A percentile compares a stretch with the other conserved stretches of the same genome.
These are phyloP conservation scores for Chaetodon trifasciatus DNA, from an alignment of 2,797 vertebrate genomes.

Conservation along the genomic window DNA sequence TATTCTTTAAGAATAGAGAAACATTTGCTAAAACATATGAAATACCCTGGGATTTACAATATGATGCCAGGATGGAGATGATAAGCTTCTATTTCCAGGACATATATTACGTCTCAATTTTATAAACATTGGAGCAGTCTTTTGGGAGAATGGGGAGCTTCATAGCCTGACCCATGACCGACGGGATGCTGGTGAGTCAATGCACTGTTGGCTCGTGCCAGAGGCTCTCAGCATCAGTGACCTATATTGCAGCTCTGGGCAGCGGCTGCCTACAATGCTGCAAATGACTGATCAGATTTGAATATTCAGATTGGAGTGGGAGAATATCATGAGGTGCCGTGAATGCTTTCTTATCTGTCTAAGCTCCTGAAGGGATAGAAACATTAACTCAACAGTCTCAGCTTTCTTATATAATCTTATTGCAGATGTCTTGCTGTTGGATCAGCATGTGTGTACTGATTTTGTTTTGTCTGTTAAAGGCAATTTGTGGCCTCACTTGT, in stretches of 20 bases:
- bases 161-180: constrained; percentile 60
- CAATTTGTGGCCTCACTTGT: constrained; percentile 24
- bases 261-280: constrained; percentile 37
- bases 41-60: constrained; percentile 40
- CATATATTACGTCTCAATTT: constrained; percentile 34
- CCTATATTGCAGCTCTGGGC: constrained; percentile 58
- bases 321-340: constrained; percentile 2
- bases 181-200: constrained; percentile 62
- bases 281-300: constrained; percentile 40
- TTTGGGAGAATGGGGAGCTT: constrained; percentile 38
- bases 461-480: constrained; percentile 9
- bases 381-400: not conserved
- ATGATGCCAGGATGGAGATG: constrained; percentile 35
- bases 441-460: not conserved
- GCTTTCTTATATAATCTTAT: not conserved
- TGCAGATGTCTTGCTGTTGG: not conserved
- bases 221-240: constrained; percentile 58
- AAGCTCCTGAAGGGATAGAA: not conserved
- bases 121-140: constrained; percentile 38
- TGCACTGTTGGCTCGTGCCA: constrained; percentile 42
- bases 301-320: constrained; percentile 39
- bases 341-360: constrained; percentile 5
- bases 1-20: constrained; percentile 53
- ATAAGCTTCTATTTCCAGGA: constrained; percentile 47
- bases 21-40: constrained; percentile 57